These are phyloP conservation scores for Pristionchus entomophagus DNA, from an alignment of 2,888 invertebrate genomes.

Conservation along the genomic window DNA sequence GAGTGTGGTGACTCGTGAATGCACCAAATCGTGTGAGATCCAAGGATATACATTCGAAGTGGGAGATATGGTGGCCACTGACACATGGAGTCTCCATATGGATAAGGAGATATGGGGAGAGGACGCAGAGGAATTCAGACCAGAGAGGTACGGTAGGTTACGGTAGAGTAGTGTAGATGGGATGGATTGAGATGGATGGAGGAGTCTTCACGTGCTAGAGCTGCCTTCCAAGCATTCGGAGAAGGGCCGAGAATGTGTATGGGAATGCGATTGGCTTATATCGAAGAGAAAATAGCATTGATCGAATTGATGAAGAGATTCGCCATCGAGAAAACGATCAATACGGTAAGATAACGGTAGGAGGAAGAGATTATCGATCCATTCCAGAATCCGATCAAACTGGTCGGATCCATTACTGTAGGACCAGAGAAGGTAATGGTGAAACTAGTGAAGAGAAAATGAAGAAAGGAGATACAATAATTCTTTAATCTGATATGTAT, in stretches of 20 bases:
- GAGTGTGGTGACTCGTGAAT: background rate
- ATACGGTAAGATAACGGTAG: background rate
- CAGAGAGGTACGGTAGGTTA: background rate
- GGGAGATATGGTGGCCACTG: background rate
- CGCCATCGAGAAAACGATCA: background rate
- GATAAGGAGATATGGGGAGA: conserved; percentile 31
- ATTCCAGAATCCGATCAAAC: conserved; percentile 4
- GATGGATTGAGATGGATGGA: background rate
- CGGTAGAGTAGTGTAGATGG: background rate
- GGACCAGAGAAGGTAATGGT: background rate
- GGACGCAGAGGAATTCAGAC: conserved; percentile 33
- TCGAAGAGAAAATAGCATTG: background rate
- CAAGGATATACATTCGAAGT: background rate
- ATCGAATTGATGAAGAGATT: background rate
- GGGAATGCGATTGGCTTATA: background rate
- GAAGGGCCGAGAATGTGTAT: background rate
- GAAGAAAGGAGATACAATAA: too few relatives aligned
- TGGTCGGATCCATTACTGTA: conserved; percentile 32
- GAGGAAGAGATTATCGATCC: background rate
- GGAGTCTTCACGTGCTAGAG: background rate
- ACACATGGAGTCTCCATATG: conserved; percentile 42
- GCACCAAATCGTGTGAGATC: background rate
- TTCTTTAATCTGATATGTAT: too few relatives aligned
- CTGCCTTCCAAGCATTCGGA: background rate
- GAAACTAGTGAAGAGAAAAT: conserved; percentile 2